Base-by-base conservation (phyloP, 2,797 vertebrate genomes). In the Pseudomugil tenellus region DNA sequence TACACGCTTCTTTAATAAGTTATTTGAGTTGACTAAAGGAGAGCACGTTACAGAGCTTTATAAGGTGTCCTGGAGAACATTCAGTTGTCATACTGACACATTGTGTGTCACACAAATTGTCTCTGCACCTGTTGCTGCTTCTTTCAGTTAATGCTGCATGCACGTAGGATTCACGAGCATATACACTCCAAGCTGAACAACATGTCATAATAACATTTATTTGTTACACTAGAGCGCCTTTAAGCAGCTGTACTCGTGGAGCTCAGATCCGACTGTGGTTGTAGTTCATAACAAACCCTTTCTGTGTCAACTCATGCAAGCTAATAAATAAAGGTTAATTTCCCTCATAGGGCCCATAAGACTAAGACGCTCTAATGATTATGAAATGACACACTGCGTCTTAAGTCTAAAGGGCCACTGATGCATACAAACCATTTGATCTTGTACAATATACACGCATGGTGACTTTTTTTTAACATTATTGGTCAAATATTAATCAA, bases 291-390 rank as follows among this genome's bases (percentile, higher is more conserved):
- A 57, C 25, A 21, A 39, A 58, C 62, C 8, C n/a, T 43, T n/a
- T 64, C 58, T 10, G 3, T 11, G 29, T 69, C 51, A 74, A 49
- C 67, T 53, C 53, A 70, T 67, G 53, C 57, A 48, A 29, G 25
- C 48, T 60, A 67, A 77, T 46, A 74, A 72, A 69, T 39, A 72
- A 82, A 78, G 59, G 64, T 70, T 71, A 55, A 65, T 70, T 8
- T 53, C 8, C 12, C 41, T 65, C 17, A 39, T 43, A 63, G 46
- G 60, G 57, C 55, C 25, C 35, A 63, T 31, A n/a, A 52, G 32
- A 58, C 49, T 46, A 34, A 80, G 67, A 72, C 29, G 58, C 60
- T 83, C 66, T 58, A 77, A 70, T 43, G 63, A 62, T 67, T 53
- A 73, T 83, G 56, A 79, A 72, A 76, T 12, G 4, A 17, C 31